Base-by-base conservation (phyloP, 2,797 vertebrate species). In the Sebastiscus albofasciatus region DNA sequence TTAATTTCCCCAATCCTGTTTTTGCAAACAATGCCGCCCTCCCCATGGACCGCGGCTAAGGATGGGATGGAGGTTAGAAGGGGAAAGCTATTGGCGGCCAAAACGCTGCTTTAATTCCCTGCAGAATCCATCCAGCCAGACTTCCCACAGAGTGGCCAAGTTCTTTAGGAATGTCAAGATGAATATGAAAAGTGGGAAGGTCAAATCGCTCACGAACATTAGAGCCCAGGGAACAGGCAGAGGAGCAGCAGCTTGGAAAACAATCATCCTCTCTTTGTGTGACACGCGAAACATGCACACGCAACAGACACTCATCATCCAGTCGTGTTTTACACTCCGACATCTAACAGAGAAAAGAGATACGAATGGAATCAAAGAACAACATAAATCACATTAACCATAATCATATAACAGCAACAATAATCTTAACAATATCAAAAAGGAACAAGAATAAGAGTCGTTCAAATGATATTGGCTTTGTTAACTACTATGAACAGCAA, bases 151-250 rank as follows among this genome's bases (percentile, higher is more conserved):
- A 94, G 94, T 90, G 91, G 92, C 94, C 90, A 90, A 93, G 94
- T 93, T 94, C 89, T 92, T 94, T 83, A 88, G 95, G 94, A 95
- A 96, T 96, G 96, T 95, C 91, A 94, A 90, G 89, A 91, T 80
- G 91, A 93, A 94, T 92, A 94, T 92, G 90, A 91, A 49, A 94
- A 92, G 92, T 84, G 85, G 89, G 92, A 95, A 95, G 94, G 94
- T 96, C 94, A 95, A 94, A 95, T 87, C 86, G 72, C 88, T 95
- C 90, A 81, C 24, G 72, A 94, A 92, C 88, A 88, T 88, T 91
- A 77, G 89, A 85, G 92, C 90, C 92, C 80, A 49, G 93, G 90
- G 91, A 94, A 76, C 79, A 72, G 83, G 78, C 87, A 73, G 87
- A 90, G 84, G 86, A 89, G 75, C 87, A 88, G 92, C 91, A 92